A percentile compares a stretch with the other conserved stretches of the same genome.
These are phyloP conservation scores for Pundamilia nyererei DNA, from an alignment of 2,113 vertebrate species.

Conservation along the genomic window DNA sequence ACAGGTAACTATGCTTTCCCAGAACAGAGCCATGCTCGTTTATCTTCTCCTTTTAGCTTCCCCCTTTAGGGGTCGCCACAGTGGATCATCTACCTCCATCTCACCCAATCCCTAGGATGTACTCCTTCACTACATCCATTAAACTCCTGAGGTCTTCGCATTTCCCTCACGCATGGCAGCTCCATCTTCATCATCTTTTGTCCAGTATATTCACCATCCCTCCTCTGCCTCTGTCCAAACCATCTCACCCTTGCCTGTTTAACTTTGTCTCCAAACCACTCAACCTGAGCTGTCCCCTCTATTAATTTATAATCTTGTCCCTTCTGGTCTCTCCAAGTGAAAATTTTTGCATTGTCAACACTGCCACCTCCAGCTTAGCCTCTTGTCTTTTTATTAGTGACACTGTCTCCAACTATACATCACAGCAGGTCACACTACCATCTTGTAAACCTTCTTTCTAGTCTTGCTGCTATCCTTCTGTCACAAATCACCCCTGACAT, in stretches of 20 bases:
- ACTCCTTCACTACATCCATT: not conserved
- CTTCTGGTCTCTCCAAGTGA: not conserved
- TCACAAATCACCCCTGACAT: not conserved
- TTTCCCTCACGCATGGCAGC: not conserved
- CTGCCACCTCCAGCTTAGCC: not conserved
- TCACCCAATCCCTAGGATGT: not conserved
- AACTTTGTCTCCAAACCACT: not conserved
- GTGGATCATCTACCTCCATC: not conserved
- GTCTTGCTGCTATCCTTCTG: not conserved
- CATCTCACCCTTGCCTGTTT: not conserved
- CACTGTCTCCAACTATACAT: not conserved
- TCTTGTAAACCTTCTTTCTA: not conserved
- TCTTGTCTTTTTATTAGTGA: not conserved
- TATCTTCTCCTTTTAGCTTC: not conserved
- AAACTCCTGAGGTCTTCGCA: not conserved
- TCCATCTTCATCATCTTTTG: not conserved
- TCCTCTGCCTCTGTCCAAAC: not conserved
- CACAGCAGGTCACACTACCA: not conserved
- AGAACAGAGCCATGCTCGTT: not conserved
- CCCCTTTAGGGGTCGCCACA: not conserved
- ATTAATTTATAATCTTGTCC: not conserved
- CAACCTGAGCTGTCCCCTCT: not conserved
- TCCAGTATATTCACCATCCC: not conserved
- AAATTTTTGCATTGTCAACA: not conserved
- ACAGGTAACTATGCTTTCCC: not conserved